Base-by-base conservation (phyloP, 1,140 invertebrate genomes). In the Nephila pilipes region DNA sequence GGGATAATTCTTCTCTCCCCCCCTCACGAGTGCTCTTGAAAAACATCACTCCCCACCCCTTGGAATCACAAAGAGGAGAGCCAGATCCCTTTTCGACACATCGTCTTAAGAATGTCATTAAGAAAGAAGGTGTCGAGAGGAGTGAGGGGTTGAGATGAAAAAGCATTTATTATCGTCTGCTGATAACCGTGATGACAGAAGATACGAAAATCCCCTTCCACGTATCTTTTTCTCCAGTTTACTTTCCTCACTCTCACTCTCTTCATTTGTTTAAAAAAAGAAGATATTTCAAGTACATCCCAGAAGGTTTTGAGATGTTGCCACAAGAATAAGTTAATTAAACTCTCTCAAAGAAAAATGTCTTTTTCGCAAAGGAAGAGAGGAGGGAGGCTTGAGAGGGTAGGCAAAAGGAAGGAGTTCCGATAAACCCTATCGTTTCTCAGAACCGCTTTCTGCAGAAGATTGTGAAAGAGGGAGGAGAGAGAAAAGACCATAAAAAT, bases 291-390 rank as follows among this genome's bases (percentile, higher is more conserved):
- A 54, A 54, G n/a, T 25, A 20, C 46, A 22, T n/a, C 38, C 32
- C 69, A 81, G 38, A 81, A 46, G 80, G 80, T 54, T 55, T 55
- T 81, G 80, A 81, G 38, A 81, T 81, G 80, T 46, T 81, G 38
- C 80, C 80, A 81, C 46, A 81, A 81, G 38, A 81, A 81, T 81
- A 81, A 55, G 80, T 55, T 81, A 81, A 81, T 81, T 81, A 81
- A 81, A 18, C 46, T 38, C 32, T 18, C 12, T 81, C 80, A n/a
- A 81, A 81, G 22, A 81, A 81, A 25, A 81, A 25, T 54, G 46
- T 18, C 8, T 54, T 81, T 55, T 54, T 46, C 4, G 38, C n/a
- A 5, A 1, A 12, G 38, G 22, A 12, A 8, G 3, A 10, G 8
- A 5, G 1, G 6, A 20, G n/a, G 63, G n/a, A 14, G 8, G 0